Conservation (phyloP, 2,113 vertebrate genomes). For the human region DNA sequence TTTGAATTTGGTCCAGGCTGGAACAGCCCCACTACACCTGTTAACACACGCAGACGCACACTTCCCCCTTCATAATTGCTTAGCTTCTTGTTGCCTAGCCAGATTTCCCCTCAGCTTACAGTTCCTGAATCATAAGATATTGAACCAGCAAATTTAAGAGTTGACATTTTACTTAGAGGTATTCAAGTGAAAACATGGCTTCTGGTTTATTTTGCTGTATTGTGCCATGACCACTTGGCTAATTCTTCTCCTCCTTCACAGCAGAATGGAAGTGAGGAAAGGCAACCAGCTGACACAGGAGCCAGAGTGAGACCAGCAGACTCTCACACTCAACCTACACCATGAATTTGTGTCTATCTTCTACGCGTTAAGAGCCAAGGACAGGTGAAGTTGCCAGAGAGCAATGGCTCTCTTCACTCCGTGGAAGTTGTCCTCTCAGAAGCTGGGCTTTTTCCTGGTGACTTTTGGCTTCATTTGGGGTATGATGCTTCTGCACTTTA, state of each 20-base stretch:
- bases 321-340: conserved; percentile 64
- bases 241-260: conserved; percentile 58
- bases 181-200: background rate
- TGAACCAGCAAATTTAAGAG: conserved; percentile 44
- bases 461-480: conserved; percentile 99
- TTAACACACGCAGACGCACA: background rate
- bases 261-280: conserved; percentile 83
- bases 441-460: conserved; percentile 98
- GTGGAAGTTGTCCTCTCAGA: conserved; percentile 99
- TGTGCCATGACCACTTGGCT: conserved; percentile 4
- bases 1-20: conserved; percentile 70
- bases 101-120: conserved; percentile 58
- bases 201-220: background rate
- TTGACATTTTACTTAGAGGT: conserved; percentile 16
- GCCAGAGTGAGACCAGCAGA: conserved; percentile 71
- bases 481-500: conserved; percentile 99
- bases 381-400: conserved; percentile 71
- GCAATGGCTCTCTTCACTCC: conserved; percentile 93
- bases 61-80: conserved; percentile 31
- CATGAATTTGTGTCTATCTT: conserved; percentile 82
- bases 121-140: conserved; percentile 50
- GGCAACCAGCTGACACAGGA: conserved; percentile 76
- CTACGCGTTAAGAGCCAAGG: conserved; percentile 70
- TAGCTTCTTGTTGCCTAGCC: conserved; percentile 60
- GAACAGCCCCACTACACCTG: conserved; percentile 68